Percentiles rank a stretch among this genome's conserved stretches.
Evolutionary conservation across 2,113 vertebrate genomes (phyloP).

Genomic region (Eublepharis macularius): DNA sequence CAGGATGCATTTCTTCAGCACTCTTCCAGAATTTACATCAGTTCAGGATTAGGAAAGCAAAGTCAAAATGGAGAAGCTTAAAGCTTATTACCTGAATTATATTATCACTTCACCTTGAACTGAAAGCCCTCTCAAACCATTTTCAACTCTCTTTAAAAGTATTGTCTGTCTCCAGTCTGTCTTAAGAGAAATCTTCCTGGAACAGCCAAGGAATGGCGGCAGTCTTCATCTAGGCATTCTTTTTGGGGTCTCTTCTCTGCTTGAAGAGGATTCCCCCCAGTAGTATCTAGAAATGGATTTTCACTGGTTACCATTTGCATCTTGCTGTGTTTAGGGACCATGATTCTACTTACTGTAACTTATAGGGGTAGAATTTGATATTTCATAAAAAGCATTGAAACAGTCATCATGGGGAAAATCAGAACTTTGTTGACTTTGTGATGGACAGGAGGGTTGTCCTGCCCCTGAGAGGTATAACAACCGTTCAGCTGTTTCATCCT

Average conservation of each 20-base stretch:
- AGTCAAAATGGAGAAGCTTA: not conserved
- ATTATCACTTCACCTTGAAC: constrained; percentile 30
- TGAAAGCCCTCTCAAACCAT: not conserved
- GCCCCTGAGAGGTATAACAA: too few relatives aligned
- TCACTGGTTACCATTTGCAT: not conserved
- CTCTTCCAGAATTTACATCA: constrained; percentile 4
- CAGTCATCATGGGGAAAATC: too few relatives aligned
- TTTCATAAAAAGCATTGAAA: too few relatives aligned
- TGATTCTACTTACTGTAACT: not conserved
- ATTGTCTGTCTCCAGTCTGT: not conserved
- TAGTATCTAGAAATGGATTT: not conserved
- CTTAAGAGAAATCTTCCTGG: not conserved
- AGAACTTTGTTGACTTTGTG: too few relatives aligned
- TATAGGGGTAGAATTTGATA: too few relatives aligned
- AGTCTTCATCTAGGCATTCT: not conserved
- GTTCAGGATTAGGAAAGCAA: constrained; percentile 38
- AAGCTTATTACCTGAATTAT: constrained; percentile 29
- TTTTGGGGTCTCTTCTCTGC: not conserved
- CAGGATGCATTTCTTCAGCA: constrained; percentile 26
- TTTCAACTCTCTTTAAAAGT: not conserved
- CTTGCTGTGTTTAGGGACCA: not conserved
- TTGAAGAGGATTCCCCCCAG: not conserved
- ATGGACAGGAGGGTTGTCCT: too few relatives aligned
- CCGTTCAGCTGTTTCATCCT: too few relatives aligned
- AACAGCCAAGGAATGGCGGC: too few relatives aligned